Base-by-base conservation (phyloP, 2,888 invertebrate genomes). In the Malthinus seriepunctatus region DNA sequence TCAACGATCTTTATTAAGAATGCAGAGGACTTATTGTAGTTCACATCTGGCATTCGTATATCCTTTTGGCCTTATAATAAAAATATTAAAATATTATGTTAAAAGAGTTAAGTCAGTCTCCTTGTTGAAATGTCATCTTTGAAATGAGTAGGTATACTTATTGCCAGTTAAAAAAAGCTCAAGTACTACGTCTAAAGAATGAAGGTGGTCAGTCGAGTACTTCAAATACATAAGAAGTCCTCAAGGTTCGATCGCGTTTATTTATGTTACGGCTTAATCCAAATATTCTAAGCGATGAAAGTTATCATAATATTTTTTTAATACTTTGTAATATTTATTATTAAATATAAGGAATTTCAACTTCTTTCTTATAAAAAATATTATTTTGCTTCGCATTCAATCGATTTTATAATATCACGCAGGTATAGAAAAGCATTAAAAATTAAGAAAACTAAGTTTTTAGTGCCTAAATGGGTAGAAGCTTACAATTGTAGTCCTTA, bases 101-200 rank as follows among this genome's bases (percentile, higher is more conserved):
- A 42, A 52, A 60, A 60, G 56, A 56, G 60, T 60, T 60, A 52
- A 60, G 56, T 60, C 56, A 56, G 52, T 53, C 60, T 52, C 51
- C 60, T 56, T 56, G 52, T 56, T 60, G 44, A 52, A 52, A 60
- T 56, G 56, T 60, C 60, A 56, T n/a, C 56, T 60, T 53, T 38
- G 51, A 42, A 50, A 32, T 39, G 54, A 59, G 59, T 52, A 51
- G 49, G 58, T 45, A 51, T 55, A 54, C 59, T 59, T 59, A 60
- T 56, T 60, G 60, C 60, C 60, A 49, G 56, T 56, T 60, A 60
- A 56, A 56, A 60, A 56, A 60, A n/a, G n/a, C 49, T 60, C 56
- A 50, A 60, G 60, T 51, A 56, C 56, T 52, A 50, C 38, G 46
- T 45, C 37, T 51, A 60, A 51, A 47, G 56, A 54, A 59, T 50